Percentiles rank a stretch among this genome's conserved stretches.
phyloP scores from a whole-genome alignment of 2,113 vertebrate species.

The Siphamia tubifer region DNA sequence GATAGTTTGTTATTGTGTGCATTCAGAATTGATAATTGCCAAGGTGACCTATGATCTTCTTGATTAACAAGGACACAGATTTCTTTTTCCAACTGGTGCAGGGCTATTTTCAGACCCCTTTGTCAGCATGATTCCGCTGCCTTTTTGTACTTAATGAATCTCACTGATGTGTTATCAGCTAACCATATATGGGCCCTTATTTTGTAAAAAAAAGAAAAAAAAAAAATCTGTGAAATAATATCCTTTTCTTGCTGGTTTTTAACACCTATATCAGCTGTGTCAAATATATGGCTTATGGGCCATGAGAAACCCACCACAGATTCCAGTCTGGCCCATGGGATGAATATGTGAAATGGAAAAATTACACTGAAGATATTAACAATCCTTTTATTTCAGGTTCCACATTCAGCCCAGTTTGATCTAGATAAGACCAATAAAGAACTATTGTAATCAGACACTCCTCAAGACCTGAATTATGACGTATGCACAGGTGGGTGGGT shows the following conservation, averaged over 20 bases:
- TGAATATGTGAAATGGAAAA: too few species aligned
- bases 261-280: too few species aligned
- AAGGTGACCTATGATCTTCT: constrained; percentile 70
- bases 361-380: too few species aligned
- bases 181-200: constrained; percentile 6
- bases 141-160: constrained; percentile 41
- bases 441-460: too few species aligned
- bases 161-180: constrained; percentile 12
- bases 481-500: too few species aligned
- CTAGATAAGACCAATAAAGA: too few species aligned
- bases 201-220: background rate
- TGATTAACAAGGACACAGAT: constrained; percentile 62
- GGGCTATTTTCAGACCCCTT: constrained; percentile 39
- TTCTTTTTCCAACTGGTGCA: constrained; percentile 12
- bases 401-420: too few species aligned
- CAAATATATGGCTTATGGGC: too few species aligned
- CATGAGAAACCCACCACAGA: too few species aligned
- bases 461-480: too few species aligned
- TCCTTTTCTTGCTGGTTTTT: background rate
- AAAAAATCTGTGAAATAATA: background rate
- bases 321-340: too few species aligned
- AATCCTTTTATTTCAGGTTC: too few species aligned
- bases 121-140: constrained; percentile 48
- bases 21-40: constrained; percentile 66
- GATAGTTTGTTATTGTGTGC: constrained; percentile 73